These are phyloP conservation scores for Arion vulgaris DNA, from an alignment of 1,140 invertebrate genomes.

Conservation along the genomic window DNA sequence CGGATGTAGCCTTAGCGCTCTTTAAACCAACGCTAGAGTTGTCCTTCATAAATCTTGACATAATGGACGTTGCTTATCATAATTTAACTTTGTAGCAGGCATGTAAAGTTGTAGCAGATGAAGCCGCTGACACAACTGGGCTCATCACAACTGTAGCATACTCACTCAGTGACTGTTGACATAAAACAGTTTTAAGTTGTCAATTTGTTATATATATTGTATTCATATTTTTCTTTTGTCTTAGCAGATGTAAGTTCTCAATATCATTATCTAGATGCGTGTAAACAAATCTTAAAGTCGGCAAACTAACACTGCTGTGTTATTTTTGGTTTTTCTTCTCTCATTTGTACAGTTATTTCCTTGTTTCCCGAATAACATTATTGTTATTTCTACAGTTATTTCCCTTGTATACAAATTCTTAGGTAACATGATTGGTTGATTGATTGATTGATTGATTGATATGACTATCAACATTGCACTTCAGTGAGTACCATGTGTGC, in stretches of 20 bases:
- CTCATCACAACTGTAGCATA: slow-evolving; percentile 80
- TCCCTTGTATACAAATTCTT: too few species aligned
- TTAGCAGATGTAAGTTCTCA: neutral
- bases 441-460: too few species aligned
- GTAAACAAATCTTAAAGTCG: neutral
- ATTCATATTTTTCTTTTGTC: neutral
- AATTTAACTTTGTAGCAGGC: slow-evolving; percentile 34
- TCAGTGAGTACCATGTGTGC: too few species aligned
- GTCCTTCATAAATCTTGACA: too few species aligned
- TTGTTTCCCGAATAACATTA: too few species aligned
- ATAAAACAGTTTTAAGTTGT: neutral
- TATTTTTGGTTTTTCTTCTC: too few species aligned
- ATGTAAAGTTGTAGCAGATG: slow-evolving; percentile 52
- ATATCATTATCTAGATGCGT: neutral
- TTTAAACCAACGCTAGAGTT: too few species aligned
- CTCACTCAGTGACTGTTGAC: slow-evolving; percentile 83
- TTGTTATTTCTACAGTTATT: too few species aligned
- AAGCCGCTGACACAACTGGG: slow-evolving; percentile 49
- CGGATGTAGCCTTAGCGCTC: too few species aligned
- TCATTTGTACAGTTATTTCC: too few species aligned
- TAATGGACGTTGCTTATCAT: neutral
- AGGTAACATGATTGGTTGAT: too few species aligned
- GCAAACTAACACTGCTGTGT: neutral
- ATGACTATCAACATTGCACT: too few species aligned
- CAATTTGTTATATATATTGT: neutral